These are phyloP conservation scores for Siniperca chuatsi DNA, from an alignment of 2,113 vertebrate genomes.

Conservation along the genomic window DNA sequence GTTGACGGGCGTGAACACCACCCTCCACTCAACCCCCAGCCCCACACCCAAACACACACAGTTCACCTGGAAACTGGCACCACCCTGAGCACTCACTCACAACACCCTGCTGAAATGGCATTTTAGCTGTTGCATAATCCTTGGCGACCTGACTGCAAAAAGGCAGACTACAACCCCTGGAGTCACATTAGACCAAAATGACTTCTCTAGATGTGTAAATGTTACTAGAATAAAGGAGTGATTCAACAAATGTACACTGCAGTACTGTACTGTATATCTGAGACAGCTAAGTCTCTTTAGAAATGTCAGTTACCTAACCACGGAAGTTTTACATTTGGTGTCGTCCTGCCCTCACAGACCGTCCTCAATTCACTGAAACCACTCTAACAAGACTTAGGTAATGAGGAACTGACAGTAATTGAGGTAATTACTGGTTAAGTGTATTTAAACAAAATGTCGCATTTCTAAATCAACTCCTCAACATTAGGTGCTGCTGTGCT, in stretches of 20 bases:
- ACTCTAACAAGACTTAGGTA: constrained; percentile 13
- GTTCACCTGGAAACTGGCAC: constrained; percentile 39
- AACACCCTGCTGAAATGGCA: constrained; percentile 54
- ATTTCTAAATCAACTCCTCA: constrained; percentile 48
- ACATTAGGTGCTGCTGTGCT: constrained; percentile 26
- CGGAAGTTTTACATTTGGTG: background rate
- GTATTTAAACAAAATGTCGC: constrained; percentile 36
- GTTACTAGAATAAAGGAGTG: constrained; percentile 21
- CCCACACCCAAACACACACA: background rate
- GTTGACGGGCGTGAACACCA: constrained; percentile 11
- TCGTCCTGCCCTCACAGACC: background rate
- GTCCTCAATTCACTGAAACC: constrained; percentile 2
- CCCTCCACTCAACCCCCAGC: background rate
- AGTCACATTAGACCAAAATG: constrained; percentile 52
- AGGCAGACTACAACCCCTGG: constrained; percentile 46
- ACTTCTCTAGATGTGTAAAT: constrained; percentile 22
- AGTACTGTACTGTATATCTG: background rate
- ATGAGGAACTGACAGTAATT: constrained; percentile 19
- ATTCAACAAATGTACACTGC: constrained; percentile 17
- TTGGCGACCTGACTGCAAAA: constrained; percentile 44
- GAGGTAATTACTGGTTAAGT: constrained; percentile 30
- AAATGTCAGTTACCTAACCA: constrained; percentile 25
- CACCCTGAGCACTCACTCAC: constrained; percentile 23
- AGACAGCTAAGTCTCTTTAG: background rate
- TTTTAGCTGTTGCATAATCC: constrained; percentile 65